Percentiles rank a stretch among this genome's conserved stretches.
These are phyloP conservation scores for Melinopterus prodromus DNA, from an alignment of 2,888 invertebrate species.

Conservation along the genomic window DNA sequence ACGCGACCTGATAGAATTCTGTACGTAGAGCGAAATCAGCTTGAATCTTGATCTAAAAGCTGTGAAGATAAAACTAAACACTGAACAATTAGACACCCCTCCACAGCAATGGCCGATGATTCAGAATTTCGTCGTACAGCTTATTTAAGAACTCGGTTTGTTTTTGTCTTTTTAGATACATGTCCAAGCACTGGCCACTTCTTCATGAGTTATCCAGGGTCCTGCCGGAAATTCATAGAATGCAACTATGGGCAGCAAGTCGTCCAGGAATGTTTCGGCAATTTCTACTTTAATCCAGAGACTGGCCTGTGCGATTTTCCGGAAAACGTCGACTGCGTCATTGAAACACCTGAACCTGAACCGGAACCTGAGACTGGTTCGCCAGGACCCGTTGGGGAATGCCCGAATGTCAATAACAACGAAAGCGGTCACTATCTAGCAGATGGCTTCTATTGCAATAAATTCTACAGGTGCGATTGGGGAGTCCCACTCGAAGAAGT, in stretches of 20 bases:
- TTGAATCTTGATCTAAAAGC: too few species aligned
- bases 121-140: too few species aligned
- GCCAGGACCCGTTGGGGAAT: slow-evolving; percentile 25
- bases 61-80: too few species aligned
- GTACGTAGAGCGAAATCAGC: too few species aligned
- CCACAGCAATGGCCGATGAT: too few species aligned
- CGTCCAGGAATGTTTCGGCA: slow-evolving; percentile 9
- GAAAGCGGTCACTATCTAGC: not conserved
- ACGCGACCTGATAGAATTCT: too few species aligned
- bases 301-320: slow-evolving; percentile 30
- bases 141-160: not conserved
- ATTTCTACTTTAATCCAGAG: slow-evolving; percentile 25
- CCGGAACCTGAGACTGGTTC: not conserved
- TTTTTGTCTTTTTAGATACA: slow-evolving; percentile 8
- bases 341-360: not conserved
- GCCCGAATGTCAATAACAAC: slow-evolving; percentile 5
- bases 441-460: slow-evolving; percentile 6
- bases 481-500: slow-evolving; percentile 17
- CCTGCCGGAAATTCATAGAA: slow-evolving; percentile 27
- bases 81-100: too few species aligned
- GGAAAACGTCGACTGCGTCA: slow-evolving; percentile 14
- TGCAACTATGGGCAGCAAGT: slow-evolving; percentile 22
- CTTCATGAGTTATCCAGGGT: slow-evolving; percentile 28
- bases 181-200: slow-evolving; percentile 25
- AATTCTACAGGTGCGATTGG: slow-evolving; percentile 26